Evolutionary conservation across 2,113 vertebrate species (phyloP).

Genomic region (Tonatia bakeri): DNA sequence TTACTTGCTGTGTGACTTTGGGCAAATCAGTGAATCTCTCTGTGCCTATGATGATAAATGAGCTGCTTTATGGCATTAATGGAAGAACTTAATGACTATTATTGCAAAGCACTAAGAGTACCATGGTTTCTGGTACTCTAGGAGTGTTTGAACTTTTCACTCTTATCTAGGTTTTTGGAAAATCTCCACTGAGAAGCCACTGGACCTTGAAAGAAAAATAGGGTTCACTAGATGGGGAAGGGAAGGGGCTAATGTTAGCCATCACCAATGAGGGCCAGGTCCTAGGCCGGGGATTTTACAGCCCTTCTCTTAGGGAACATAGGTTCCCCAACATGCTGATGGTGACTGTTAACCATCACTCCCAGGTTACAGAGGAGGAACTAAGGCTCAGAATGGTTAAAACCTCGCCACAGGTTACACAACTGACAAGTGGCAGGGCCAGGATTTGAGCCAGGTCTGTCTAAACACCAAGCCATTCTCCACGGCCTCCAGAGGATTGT

Average conservation of each 20-base stretch:
- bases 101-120: background rate
- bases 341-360: no score
- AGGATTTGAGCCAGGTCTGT: background rate
- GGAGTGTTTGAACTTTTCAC: background rate
- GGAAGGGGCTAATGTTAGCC: no score
- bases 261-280: no score
- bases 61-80: background rate
- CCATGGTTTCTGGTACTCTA: fast-evolving
- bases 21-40: background rate
- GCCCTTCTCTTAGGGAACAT: background rate
- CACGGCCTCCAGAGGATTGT: background rate
- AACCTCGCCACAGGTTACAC: background rate
- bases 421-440: background rate
- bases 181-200: background rate
- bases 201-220: background rate
- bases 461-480: background rate
- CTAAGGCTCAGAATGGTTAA: background rate
- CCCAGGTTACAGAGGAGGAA: background rate
- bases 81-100: background rate
- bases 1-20: background rate
- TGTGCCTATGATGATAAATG: background rate
- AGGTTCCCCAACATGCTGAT: background rate
- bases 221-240: background rate
- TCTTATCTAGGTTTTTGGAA: background rate
- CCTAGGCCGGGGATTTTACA: background rate